Evolutionary conservation across 1,140 invertebrate species (phyloP), one percentile per base, ranked within the genome.

Genomic region (Apis cerana): DNA sequence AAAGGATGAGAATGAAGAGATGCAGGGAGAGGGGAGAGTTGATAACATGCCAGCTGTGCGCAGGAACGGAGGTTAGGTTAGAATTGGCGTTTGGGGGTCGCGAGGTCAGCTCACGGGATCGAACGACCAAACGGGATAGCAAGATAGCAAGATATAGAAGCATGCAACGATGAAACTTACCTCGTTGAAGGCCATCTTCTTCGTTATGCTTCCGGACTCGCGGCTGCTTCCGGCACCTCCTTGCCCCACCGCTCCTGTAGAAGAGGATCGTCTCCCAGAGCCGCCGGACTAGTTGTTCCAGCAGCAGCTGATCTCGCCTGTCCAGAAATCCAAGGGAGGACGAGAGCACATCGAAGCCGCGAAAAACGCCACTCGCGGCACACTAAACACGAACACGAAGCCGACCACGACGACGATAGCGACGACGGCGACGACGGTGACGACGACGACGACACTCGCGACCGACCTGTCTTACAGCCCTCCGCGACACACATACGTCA

Each of bases 121-220:
- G 88, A 89, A 88, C 77, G 64, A 83, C 62, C 72, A 74, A 61
- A 61, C 62, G 70, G 56, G 56, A 79, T 56, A 69, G 62, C 62
- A 50, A 61, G 52, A 27, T 68, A 54, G 58, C 4, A n/a, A 54
- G 23, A 54, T 48, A 75, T 27, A 68, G 21, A n/a, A 23, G 15
- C 2, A 43, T 33, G 19, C 27, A 67, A 3, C 1, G n/a, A n/a
- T 11, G 50, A 52, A 61, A 89, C 87, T 92, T 68, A 94, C 93
- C 93, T 94, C 93, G 91, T 94, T 94, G 93, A 94, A 94, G 92
- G 93, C 93, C 93, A 94, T 94, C 92, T 93, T 94, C 91, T 93
- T 92, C 81, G 91, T 89, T 94, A 93, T 90, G 91, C 90, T 93
- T 91, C 90, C 91, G 91, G 91, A 89, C 85, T 92, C 89, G 88